Evolutionary conservation across 2,113 vertebrate species (phyloP).

Genomic region (Bucco capensis): DNA sequence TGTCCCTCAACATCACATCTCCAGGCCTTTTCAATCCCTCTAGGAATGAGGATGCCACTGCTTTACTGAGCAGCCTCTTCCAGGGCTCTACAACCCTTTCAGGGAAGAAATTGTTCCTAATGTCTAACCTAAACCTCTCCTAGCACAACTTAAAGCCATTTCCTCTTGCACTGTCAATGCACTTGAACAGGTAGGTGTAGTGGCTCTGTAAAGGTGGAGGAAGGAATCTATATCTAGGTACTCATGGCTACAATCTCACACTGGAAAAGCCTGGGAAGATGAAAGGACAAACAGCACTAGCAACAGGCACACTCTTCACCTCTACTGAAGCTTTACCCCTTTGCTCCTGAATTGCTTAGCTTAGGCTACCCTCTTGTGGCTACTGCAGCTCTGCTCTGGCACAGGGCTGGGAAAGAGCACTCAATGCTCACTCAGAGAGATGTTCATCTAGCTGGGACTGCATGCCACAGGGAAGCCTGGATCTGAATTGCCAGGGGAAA

Average conservation of each 20-base stretch:
- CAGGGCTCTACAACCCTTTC: background rate
- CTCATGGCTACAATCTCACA: background rate
- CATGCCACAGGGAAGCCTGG: fast-evolving
- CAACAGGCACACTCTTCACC: fast-evolving
- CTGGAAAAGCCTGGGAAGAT: background rate
- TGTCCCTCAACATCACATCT: background rate
- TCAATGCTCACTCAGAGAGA: background rate
- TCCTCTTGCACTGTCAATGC: background rate
- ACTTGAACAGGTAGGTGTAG: background rate
- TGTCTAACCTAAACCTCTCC: background rate
- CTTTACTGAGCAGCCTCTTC: background rate
- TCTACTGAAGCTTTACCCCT: background rate
- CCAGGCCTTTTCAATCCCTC: background rate
- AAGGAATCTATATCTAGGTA: background rate
- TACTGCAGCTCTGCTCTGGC: background rate
- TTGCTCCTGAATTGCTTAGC: conserved; percentile 30
- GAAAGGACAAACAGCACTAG: background rate
- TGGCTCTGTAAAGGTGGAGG: background rate
- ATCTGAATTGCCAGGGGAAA: background rate
- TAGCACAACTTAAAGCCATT: background rate
- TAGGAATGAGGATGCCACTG: background rate
- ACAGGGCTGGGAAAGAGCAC: background rate
- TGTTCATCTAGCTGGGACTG: background rate
- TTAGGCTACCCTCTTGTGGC: conserved; percentile 67
- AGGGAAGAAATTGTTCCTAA: background rate